These are phyloP conservation scores for Chiridota heheva DNA, from an alignment of 35 echinoderm and acorn worm species.

Conservation along the genomic window DNA sequence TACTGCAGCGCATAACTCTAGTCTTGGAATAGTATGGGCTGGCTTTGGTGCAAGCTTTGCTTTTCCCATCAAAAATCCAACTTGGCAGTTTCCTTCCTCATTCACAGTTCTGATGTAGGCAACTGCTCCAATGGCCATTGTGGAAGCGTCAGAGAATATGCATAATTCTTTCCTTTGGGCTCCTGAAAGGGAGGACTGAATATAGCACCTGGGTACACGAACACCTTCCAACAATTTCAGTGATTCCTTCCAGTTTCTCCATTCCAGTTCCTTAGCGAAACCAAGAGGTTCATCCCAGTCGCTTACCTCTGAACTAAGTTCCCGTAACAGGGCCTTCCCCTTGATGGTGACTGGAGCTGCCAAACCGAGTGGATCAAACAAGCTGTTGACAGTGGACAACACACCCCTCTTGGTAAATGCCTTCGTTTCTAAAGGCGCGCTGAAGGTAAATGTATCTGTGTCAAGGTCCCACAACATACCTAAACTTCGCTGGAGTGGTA, in stretches of 20 bases:
- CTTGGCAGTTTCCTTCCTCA: background rate
- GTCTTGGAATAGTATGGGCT: slow-evolving; percentile 48
- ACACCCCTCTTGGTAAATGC: slow-evolving; percentile 45
- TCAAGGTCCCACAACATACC: slow-evolving; percentile 60
- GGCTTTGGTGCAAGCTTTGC: slow-evolving; percentile 15
- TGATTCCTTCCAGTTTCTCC: slow-evolving; percentile 18
- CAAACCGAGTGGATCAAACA: slow-evolving; percentile 63
- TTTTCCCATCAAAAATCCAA: slow-evolving; percentile 12
- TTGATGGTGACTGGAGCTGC: slow-evolving; percentile 43
- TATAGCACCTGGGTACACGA: slow-evolving; percentile 14
- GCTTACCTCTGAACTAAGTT: slow-evolving; percentile 11
- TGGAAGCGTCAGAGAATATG: slow-evolving; percentile 50
- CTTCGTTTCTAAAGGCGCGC: background rate
- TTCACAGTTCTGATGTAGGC: slow-evolving; percentile 18
- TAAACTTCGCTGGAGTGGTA: slow-evolving; percentile 41
- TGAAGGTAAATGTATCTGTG: slow-evolving; percentile 47
- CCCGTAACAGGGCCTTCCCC: slow-evolving; percentile 31
- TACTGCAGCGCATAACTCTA: slow-evolving; percentile 82
- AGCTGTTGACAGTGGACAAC: slow-evolving; percentile 50
- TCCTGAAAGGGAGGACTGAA: background rate
- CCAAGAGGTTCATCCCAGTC: slow-evolving; percentile 56
- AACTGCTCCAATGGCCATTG: slow-evolving; percentile 31
- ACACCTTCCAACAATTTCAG: slow-evolving; percentile 12
- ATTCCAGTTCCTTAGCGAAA: slow-evolving; percentile 11
- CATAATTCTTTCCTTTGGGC: slow-evolving; percentile 7